These are phyloP conservation scores for Phycodurus eques DNA, from an alignment of 2,113 vertebrate genomes.

Conservation along the genomic window DNA sequence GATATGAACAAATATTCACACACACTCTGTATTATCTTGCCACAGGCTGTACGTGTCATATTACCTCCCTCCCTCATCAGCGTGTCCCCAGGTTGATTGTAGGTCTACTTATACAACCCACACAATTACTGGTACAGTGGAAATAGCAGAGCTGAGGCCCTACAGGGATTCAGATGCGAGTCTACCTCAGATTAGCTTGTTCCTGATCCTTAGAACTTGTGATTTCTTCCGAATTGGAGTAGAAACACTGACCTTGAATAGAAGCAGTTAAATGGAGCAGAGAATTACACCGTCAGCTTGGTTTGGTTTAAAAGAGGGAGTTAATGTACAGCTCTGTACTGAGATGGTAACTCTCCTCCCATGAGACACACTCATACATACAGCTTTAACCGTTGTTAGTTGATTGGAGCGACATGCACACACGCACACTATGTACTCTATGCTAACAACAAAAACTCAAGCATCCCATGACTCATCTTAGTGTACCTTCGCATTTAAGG, in stretches of 20 bases:
- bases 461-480: slow-evolving; percentile 63
- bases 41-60: slow-evolving; percentile 1
- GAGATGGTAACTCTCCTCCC: slow-evolving; percentile 52
- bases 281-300: slow-evolving; percentile 85
- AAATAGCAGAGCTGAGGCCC: slow-evolving; percentile 29
- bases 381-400: not conserved
- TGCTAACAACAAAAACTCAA: slow-evolving; percentile 52
- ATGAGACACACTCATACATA: not conserved
- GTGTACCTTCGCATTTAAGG: slow-evolving; percentile 64
- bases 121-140: slow-evolving; percentile 20
- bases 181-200: slow-evolving; percentile 17
- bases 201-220: slow-evolving; percentile 69
- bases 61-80: not conserved
- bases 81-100: slow-evolving; percentile 1
- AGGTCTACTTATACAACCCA: slow-evolving; percentile 15
- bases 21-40: slow-evolving; percentile 15
- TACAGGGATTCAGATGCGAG: slow-evolving; percentile 10
- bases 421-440: slow-evolving; percentile 22
- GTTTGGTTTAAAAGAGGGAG: slow-evolving; percentile 83
- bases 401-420: slow-evolving; percentile 8
- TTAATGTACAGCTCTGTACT: slow-evolving; percentile 10
- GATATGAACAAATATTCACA: slow-evolving; percentile 34
- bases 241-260: slow-evolving; percentile 85
- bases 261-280: slow-evolving; percentile 81
- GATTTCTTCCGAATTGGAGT: slow-evolving; percentile 85